Evolutionary conservation across 2,113 vertebrate species (phyloP), one percentile per base, ranked within the genome.

Genomic region (Neodon shergylaensis): DNA sequence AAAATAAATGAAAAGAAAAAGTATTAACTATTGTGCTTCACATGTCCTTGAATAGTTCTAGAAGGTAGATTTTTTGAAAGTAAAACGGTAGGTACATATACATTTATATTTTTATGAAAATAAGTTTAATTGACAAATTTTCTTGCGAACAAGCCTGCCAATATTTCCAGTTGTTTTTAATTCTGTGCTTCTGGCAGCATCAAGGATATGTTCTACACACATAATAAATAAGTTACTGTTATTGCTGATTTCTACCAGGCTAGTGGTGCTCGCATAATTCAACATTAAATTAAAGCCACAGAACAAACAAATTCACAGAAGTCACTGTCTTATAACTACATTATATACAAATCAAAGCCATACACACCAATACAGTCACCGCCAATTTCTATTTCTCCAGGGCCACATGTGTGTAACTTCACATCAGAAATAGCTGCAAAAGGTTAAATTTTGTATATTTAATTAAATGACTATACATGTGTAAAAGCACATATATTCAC

Each of bases 331-430:
- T 78, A 52, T 78, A 89, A 92, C 44, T 3, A 90, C 3, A 58
- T 83, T 33, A 42, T 78, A 47, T 85, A 58, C 95, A 89, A 14
- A 12, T 47, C 92, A 94, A 94, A 7, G 4, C 84, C 72, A 95
- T 76, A 98, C 96, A 99, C 97, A 99, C 99, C 97, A 96, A 85
- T 95, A 98, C 99, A 99, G 2, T 91, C 0, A 1, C 98, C 98
- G 93, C 95, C 97, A 74, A 85, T 68, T 96, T 98, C 98, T 78
- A 36, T 96, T 96, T 98, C 98, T 10, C 97, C 97, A 5, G 98
- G 97, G 90, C 97, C 97, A 94, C 99, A 99, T 47, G 21, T 17
- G 0, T 97, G 61, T 94, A 98, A 96, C n/a, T 82, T 94, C 96
- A 94, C 26, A 88, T 98, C 98, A 49, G 97, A 95, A 98, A 98